A percentile compares a stretch with the other conserved stretches of the same genome.
phyloP scores from a whole-genome alignment of 2,888 invertebrate genomes.

The Dermolepida albohirtum region DNA sequence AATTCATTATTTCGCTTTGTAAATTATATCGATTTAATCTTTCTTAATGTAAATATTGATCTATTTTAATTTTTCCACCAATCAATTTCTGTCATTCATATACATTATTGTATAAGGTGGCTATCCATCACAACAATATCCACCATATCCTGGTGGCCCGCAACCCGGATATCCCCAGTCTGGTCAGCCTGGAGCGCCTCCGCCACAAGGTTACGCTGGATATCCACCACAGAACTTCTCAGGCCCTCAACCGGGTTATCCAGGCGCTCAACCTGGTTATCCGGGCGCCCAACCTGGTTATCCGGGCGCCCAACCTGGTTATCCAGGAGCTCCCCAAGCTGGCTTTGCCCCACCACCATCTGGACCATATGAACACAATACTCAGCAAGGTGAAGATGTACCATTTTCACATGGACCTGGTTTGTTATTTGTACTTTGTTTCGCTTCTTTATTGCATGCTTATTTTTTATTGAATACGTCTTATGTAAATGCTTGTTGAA shows the following conservation, averaged over 20 bases:
- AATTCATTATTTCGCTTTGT: too few species aligned
- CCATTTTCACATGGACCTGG: conserved; percentile 57
- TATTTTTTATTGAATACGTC: not conserved
- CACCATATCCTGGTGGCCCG: not conserved
- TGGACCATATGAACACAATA: conserved; percentile 55
- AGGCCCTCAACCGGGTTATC: conserved; percentile 32
- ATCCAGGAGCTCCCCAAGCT: conserved; percentile 28
- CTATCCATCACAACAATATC: conserved; percentile 49
- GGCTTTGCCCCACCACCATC: conserved; percentile 55
- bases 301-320: too few species aligned
- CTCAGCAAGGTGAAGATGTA: conserved; percentile 61
- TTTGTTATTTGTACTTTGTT: conserved; percentile 55
- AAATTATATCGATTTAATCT: too few species aligned
- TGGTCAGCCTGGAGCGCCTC: conserved; percentile 63
- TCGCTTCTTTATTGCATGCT: conserved; percentile 31
- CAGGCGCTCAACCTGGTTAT: too few species aligned
- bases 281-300: too few species aligned
- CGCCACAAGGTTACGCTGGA: conserved; percentile 57
- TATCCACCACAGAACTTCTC: conserved; percentile 19
- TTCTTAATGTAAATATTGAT: too few species aligned
- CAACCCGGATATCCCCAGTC: not conserved
- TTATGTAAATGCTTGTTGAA: not conserved
- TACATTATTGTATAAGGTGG: conserved; percentile 45
- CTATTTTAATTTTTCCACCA: too few species aligned
- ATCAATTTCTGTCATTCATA: too few species aligned